Base-by-base conservation (phyloP, 1,140 invertebrate species). In the Nebria ingens region DNA sequence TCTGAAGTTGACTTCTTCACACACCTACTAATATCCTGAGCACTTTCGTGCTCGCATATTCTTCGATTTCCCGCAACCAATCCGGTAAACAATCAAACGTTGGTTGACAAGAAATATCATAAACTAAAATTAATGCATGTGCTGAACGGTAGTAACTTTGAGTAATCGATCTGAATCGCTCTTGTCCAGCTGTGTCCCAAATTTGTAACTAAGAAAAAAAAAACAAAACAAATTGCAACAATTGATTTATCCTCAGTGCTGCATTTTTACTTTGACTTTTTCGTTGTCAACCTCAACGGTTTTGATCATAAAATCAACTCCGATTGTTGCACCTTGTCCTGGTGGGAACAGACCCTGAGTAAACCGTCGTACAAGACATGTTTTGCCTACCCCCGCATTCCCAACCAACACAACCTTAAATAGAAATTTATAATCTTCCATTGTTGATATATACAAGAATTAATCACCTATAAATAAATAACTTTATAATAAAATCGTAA, bases 251-350 rank as follows among this genome's bases (percentile, higher is more conserved):
- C n/a, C n/a, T n/a, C n/a, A 52, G 38, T n/a, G n/a, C n/a, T n/a
- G n/a, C n/a, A 55, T 55, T 64, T 54, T 69, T 80, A 96, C 92
- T 84, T 98, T 98, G 51, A 98, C 89, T 85, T 95, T 92, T 77
- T 98, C 96, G 68, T 94, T 94, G 71, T 98, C 95, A 56, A 99
- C 89, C 77, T 96, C 91, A 9, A 99, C 87, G 56, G 95, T 98
- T 77, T 98, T 98, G 66, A 99, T 98, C 85, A 97, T 98, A 70
- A 99, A 99, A 80, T 99, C 97, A 12, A 99, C 97, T 55, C 97
- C 97, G 64, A 99, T 99, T 1, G 97, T 99, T 57, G 94, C 96
- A 54, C 96, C 96, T 79, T 98, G 96, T 34, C 93, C 93, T 20
- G 92, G 92, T 25, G 93, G 93, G 77, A 96, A 97, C 17, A 96